Conservation (phyloP, 2,797 vertebrate species). For the Tiaroga cobitis region DNA sequence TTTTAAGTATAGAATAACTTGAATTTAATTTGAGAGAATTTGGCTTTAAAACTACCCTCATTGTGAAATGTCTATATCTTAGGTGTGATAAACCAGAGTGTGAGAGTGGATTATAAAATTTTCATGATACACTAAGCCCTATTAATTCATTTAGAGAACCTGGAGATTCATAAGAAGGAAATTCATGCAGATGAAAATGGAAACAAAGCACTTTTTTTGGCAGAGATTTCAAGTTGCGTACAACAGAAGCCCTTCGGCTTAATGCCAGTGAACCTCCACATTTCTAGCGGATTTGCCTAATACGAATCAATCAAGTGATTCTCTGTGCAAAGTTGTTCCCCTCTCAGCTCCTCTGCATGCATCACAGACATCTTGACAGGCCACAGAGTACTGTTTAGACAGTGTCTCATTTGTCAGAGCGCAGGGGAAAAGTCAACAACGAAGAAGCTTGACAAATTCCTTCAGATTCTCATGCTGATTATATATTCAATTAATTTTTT, state of each 20-base stretch:
- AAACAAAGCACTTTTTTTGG: constrained; percentile 43
- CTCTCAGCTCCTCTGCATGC: constrained; percentile 27
- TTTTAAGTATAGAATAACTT: constrained; percentile 23
- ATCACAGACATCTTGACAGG: constrained; percentile 40
- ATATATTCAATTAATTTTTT: constrained; percentile 55
- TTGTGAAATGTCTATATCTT: constrained; percentile 18
- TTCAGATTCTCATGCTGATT: constrained; percentile 48
- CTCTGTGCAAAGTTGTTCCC: constrained; percentile 48
- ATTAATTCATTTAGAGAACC: constrained; percentile 60
- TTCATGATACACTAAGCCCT: constrained; percentile 61
- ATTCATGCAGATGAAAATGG: constrained; percentile 48
- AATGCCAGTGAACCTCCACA: constrained; percentile 50
- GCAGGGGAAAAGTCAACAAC: constrained; percentile 46
- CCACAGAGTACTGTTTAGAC: constrained; percentile 46
- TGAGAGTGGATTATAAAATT: constrained; percentile 43
- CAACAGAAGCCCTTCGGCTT: constrained; percentile 45
- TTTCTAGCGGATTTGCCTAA: constrained; percentile 55
- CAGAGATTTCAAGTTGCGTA: constrained; percentile 22
- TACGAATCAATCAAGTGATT: constrained; percentile 60
- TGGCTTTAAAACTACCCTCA: not conserved
- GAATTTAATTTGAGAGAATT: not conserved
- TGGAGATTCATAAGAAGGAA: constrained; percentile 49
- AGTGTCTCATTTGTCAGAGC: constrained; percentile 45
- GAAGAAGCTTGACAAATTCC: constrained; percentile 35
- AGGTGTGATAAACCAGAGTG: constrained; percentile 46